Base-by-base conservation (phyloP, 2,797 vertebrate species). In the Rhinella marina region DNA sequence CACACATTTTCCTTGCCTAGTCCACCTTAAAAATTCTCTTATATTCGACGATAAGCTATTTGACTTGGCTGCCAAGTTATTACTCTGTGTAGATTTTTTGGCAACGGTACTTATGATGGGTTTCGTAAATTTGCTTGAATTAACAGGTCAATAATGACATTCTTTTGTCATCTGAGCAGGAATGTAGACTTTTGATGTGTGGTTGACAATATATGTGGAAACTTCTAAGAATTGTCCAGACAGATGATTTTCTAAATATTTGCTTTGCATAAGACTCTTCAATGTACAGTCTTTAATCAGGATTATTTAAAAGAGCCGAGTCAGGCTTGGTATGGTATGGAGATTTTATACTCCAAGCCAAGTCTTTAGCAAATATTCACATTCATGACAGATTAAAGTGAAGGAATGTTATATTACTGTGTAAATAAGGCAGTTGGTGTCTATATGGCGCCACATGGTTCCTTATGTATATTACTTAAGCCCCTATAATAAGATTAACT, bases 91-190 rank as follows among this genome's bases (percentile, higher is more conserved):
- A 81, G 29, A 72, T 78, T 32, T 59, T 78, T 84, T 84, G 87
- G 87, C 87, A 88, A 16, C 10, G 29, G 62, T 70, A 84, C 29
- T 64, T 50, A 88, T 25, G 61, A 62, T 75, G 68, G 25, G n/a
- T 88, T 88, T 50, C 84, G 48, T 48, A 27, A 84, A 88, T 79
- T 64, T 84, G 73, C 84, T 88, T 84, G 82, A 88, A 73, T 81
- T 27, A 85, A 48, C 32, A 84, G 76, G 82, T 88, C 87, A 81
- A 84, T 85, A 72, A 75, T 85, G 29, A 62, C 87, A 85, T 88
- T 88, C 87, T 73, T 85, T 62, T 64, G 76, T 82, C 56, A 62
- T 75, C 56, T 87, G n/a, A 7, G 10, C 32, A 23, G 79, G 23
- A 50, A 77, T 57, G 72, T 8, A 64, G n/a, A 75, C n/a, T 16